Conservation (phyloP, 2,888 invertebrate genomes). For the Biston stratarius region DNA sequence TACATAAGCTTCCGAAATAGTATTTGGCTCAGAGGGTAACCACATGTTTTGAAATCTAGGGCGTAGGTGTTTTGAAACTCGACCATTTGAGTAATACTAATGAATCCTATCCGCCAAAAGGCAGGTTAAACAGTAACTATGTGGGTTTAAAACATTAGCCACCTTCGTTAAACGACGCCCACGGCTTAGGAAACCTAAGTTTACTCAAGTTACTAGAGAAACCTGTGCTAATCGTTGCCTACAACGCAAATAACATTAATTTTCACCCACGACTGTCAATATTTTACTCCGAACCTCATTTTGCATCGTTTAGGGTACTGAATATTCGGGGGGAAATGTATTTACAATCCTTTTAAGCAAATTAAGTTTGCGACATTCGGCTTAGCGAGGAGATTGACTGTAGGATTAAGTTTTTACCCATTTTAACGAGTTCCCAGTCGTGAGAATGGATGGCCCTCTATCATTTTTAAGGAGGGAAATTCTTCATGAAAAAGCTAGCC, state of each 20-base stretch:
- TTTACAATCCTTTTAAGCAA: constrained; percentile 37
- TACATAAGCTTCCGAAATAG: not conserved
- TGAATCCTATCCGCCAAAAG: constrained; percentile 25
- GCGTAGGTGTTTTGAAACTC: constrained; percentile 29
- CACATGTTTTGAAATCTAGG: constrained; percentile 14
- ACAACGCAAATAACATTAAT: constrained; percentile 29
- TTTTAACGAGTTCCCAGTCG: constrained; percentile 56
- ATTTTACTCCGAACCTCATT: constrained; percentile 14
- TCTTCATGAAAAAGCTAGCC: constrained; percentile 68
- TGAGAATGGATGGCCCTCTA: constrained; percentile 49
- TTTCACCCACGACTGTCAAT: constrained; percentile 40
- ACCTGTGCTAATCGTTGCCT: constrained; percentile 26
- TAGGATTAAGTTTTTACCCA: constrained; percentile 35
- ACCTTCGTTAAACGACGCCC: constrained; percentile 40
- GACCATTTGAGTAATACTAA: constrained; percentile 38
- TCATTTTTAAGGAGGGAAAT: constrained; percentile 64
- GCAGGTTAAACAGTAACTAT: constrained; percentile 29
- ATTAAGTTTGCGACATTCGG: constrained; percentile 46
- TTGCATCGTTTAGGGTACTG: constrained; percentile 4
- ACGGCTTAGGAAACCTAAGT: constrained; percentile 32
- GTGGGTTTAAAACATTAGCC: constrained; percentile 39
- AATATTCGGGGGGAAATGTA: constrained; percentile 30
- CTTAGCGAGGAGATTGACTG: constrained; percentile 44
- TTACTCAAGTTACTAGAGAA: constrained; percentile 24
- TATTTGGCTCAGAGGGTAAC: constrained; percentile 6